phyloP scores from a whole-genome alignment of 1,140 invertebrate species.

The Drosophila oshimai region DNA sequence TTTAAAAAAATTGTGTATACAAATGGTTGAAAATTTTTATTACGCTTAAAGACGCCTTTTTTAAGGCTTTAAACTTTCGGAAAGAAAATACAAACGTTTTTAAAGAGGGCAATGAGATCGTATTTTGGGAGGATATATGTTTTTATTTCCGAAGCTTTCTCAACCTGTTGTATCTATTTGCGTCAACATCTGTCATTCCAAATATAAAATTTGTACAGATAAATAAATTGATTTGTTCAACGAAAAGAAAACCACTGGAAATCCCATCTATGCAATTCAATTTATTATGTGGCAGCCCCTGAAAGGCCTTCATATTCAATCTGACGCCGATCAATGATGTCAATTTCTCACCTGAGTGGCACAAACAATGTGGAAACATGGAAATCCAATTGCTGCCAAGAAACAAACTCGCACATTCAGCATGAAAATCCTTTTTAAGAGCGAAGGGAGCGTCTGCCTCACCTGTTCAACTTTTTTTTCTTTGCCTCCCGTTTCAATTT shows the following conservation, averaged over 20 bases:
- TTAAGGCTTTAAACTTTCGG: no score
- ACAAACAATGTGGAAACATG: conserved; percentile 38
- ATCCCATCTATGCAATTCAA: conserved; percentile 36
- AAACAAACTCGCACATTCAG: conserved; percentile 43
- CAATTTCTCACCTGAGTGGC: conserved; percentile 52
- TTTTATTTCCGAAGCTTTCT: not conserved
- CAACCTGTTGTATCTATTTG: conserved; percentile 18
- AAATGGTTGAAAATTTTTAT: no score
- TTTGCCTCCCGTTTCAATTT: conserved; percentile 48
- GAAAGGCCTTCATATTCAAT: conserved; percentile 36
- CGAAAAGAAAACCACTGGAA: conserved; percentile 16
- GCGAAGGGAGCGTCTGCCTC: conserved; percentile 1
- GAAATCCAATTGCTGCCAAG: conserved; percentile 44
- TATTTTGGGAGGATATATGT: no score
- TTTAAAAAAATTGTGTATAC: no score
- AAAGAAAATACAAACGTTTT: no score
- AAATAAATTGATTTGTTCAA: conserved; percentile 15
- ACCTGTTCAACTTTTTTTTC: conserved; percentile 18
- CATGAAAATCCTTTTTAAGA: conserved; percentile 49
- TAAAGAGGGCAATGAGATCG: no score
- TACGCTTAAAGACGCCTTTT: no score
- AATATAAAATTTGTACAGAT: not conserved
- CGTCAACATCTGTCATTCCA: conserved; percentile 1
- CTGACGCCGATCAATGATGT: conserved; percentile 55
- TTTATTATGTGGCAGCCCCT: conserved; percentile 35